Evolutionary conservation across 2,113 vertebrate species (phyloP), one percentile per base, ranked within the genome.

Genomic region (Anguilla japonica): DNA sequence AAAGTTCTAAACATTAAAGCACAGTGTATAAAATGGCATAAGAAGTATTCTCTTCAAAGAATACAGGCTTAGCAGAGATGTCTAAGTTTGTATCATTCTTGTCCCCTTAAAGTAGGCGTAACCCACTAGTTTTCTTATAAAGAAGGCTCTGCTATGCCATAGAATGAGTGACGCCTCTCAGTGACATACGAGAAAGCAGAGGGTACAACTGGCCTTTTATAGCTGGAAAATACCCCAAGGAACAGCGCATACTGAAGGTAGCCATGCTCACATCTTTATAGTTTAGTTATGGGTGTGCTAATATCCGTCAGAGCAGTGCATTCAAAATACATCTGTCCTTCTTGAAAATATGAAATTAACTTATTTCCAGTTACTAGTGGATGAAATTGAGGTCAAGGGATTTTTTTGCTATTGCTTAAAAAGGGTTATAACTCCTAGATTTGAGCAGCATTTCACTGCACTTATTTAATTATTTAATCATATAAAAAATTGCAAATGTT

Each of bases 21-120:
- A 95, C 95, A 96, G 95, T 96, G 95, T 96, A 95, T 93, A 94
- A 96, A 96, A 95, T 93, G 93, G 92, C 95, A 94, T 95, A 95
- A 96, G 95, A 94, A 94, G 94, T 93, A 84, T 92, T 93, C 92
- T 91, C 94, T 93, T 90, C 85, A 83, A 87, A 93, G 94, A 92
- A 93, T 90, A 93, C 91, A 92, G 92, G 92, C 93, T 93, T 92
- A 93, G 93, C 92, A 91, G 91, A 91, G 90, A 82, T 84, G 79
- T 85, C 83, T 82, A 83, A 41, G 53, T 63, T 53, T 60, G 75
- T 13, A 80, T 87, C 14, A 20, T 50, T 82, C 60, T 43, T 57
- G 41, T 83, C 18, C 82, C 53, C 41, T 78, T 71, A 60, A 87
- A 22, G 41, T 56, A 56, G 67, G 67, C 40, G 60, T 46, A 18